Percentiles rank a stretch among this genome's conserved stretches.
Conservation (phyloP, 30 jellyfish, hydroid and myxozoan genomes). For the Turritopsis dohrnii region DNA sequence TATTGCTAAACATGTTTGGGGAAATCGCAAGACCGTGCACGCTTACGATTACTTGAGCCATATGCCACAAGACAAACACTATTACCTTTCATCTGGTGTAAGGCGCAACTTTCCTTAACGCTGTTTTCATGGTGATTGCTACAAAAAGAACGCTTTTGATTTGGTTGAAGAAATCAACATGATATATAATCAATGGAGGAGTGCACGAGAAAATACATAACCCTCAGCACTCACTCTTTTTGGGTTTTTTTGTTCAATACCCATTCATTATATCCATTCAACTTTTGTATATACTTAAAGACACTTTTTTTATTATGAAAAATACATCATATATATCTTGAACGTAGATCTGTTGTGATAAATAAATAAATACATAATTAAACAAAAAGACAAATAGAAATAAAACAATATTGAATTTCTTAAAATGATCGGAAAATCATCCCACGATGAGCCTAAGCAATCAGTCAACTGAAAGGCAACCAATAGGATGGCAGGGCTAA, state of each 20-base stretch:
- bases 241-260: background rate
- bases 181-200: too few species aligned
- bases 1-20: slow-evolving; percentile 76
- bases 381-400: too few species aligned
- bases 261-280: background rate
- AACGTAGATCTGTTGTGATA: too few species aligned
- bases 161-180: background rate
- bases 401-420: too few species aligned
- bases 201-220: too few species aligned
- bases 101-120: background rate
- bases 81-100: background rate
- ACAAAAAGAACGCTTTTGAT: background rate
- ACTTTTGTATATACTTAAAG: background rate
- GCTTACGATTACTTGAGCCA: slow-evolving; percentile 25
- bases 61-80: slow-evolving; percentile 27
- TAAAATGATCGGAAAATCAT: too few species aligned
- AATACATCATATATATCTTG: background rate
- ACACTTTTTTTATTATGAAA: background rate
- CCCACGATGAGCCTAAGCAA: too few species aligned
- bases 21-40: slow-evolving; percentile 14
- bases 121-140: background rate
- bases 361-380: too few species aligned
- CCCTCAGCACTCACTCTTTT: background rate
- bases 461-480: too few species aligned
- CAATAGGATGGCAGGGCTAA: too few species aligned